phyloP scores from a whole-genome alignment of 2,113 vertebrate genomes.

The Arothron firmamentum region DNA sequence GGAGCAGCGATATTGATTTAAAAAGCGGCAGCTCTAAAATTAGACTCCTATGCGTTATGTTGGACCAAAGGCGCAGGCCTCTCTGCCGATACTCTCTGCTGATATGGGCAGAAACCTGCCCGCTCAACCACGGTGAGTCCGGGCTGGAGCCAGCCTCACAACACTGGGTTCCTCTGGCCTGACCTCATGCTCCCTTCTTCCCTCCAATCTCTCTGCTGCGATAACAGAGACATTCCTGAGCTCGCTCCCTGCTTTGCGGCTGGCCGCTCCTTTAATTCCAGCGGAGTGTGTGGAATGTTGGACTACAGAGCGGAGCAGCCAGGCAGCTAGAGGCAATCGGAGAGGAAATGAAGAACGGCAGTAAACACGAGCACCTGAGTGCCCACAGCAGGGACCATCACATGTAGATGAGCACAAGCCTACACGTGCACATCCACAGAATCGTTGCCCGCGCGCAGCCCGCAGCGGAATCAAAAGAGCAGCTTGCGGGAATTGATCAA shows the following conservation, averaged over 20 bases:
- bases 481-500: slow-evolving; percentile 36
- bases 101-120: slow-evolving; percentile 44
- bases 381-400: slow-evolving; percentile 17
- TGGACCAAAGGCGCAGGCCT: slow-evolving; percentile 42
- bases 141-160: slow-evolving; percentile 41
- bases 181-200: slow-evolving; percentile 64
- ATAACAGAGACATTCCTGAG: slow-evolving; percentile 76
- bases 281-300: slow-evolving; percentile 70
- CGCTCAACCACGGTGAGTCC: slow-evolving; percentile 22
- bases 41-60: slow-evolving; percentile 52
- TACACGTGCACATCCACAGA: slow-evolving; percentile 41
- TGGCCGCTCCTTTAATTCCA: slow-evolving; percentile 74
- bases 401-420: slow-evolving; percentile 8
- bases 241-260: slow-evolving; percentile 60
- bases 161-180: slow-evolving; percentile 35
- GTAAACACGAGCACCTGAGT: slow-evolving; percentile 57
- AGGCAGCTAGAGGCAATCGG: slow-evolving; percentile 39
- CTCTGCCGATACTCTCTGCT: slow-evolving; percentile 38
- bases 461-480: slow-evolving; percentile 25
- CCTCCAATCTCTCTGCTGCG: slow-evolving; percentile 60
- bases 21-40: slow-evolving; percentile 71
- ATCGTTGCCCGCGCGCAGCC: slow-evolving; percentile 40
- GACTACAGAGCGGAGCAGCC: slow-evolving; percentile 44
- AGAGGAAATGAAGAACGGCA: slow-evolving; percentile 74
- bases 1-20: slow-evolving; percentile 69